Conservation (phyloP, 2,113 vertebrate species). For the Takifugu bimaculatus region DNA sequence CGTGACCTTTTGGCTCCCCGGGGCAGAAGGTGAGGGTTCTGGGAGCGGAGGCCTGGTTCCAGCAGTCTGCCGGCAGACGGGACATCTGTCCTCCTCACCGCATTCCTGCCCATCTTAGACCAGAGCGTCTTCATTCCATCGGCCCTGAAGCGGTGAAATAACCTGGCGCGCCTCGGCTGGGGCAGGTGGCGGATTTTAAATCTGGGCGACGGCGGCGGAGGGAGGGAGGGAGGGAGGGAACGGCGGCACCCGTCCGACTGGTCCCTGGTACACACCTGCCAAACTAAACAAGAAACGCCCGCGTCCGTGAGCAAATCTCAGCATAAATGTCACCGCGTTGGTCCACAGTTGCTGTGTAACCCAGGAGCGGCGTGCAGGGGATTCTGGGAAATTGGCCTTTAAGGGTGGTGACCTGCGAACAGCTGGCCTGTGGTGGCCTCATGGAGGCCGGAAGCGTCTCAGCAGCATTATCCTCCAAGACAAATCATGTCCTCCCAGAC, state of each 20-base stretch:
- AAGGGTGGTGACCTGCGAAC: conserved; percentile 1
- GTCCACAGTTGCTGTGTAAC: conserved; percentile 4
- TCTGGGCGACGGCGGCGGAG: conserved; percentile 15
- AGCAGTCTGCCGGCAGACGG: conserved; percentile 62
- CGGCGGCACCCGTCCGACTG: conserved; percentile 33
- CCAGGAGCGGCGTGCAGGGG: conserved; percentile 8
- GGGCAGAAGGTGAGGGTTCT: conserved; percentile 67
- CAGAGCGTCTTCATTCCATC: conserved; percentile 30
- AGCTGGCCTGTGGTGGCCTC: conserved; percentile 1
- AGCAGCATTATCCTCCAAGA: conserved; percentile 34
- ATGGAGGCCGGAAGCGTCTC: conserved; percentile 46
- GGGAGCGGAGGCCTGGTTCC: conserved; percentile 65
- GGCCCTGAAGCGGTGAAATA: conserved; percentile 16
- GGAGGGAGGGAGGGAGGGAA: too few relatives aligned
- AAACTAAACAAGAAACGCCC: conserved; percentile 5
- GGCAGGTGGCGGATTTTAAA: conserved; percentile 53
- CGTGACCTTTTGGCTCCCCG: conserved; percentile 35
- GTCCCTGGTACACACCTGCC: conserved; percentile 47
- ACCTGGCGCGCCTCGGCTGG: conserved; percentile 24
- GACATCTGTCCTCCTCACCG: conserved; percentile 52
- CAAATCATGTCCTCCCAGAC: conserved; percentile 41
- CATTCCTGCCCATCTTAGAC: conserved; percentile 75
- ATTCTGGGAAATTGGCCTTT: conserved; percentile 11
- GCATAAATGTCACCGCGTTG: conserved; percentile 5
- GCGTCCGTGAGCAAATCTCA: background rate